Evolutionary conservation across 2,113 vertebrate species (phyloP).

Genomic region (Cariama cristata): DNA sequence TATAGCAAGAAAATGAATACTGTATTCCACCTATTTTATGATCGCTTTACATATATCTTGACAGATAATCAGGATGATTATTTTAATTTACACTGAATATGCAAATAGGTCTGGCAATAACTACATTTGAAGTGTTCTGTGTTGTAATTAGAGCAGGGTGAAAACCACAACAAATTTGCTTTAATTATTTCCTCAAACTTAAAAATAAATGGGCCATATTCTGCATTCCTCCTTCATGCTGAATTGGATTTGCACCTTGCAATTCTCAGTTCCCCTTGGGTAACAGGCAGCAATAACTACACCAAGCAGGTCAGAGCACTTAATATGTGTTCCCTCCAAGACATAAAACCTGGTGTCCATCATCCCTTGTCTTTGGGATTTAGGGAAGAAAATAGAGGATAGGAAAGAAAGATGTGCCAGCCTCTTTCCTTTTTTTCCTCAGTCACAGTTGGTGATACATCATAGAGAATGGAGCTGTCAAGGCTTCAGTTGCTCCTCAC

Average conservation of each 20-base stretch:
- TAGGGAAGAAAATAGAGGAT: background rate
- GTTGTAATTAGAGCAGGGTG: background rate
- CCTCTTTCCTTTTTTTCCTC: background rate
- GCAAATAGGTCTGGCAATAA: slow-evolving; percentile 5
- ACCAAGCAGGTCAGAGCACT: background rate
- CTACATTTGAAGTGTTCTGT: background rate
- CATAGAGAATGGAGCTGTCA: background rate
- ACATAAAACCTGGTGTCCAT: background rate
- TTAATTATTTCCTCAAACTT: slow-evolving; percentile 23
- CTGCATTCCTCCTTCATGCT: background rate
- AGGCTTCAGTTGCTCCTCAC: background rate
- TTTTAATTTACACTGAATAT: slow-evolving; percentile 37
- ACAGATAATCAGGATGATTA: background rate
- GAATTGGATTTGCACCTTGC: background rate
- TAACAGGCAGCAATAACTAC: background rate
- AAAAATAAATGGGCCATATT: background rate
- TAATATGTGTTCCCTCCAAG: background rate
- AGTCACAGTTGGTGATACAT: background rate
- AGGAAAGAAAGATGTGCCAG: background rate
- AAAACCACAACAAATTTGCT: slow-evolving; percentile 11
- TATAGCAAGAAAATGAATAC: background rate
- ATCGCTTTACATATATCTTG: background rate
- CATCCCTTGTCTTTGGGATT: background rate
- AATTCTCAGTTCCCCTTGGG: background rate
- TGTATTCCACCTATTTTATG: background rate